phyloP scores from a whole-genome alignment of 2,113 vertebrate species.

The Cinclus cinclus region DNA sequence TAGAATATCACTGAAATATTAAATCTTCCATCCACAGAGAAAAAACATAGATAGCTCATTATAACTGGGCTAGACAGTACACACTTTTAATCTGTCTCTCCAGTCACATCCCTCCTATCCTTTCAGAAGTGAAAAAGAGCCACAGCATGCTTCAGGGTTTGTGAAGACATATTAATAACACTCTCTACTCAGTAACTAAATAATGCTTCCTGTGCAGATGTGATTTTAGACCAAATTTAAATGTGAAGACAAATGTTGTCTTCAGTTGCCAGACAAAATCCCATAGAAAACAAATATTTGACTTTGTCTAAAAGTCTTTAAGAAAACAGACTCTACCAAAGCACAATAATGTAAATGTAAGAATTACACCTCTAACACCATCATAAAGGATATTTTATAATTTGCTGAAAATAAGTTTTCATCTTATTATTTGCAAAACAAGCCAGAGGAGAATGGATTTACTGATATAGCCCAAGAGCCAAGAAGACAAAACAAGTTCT shows the following conservation, averaged over 20 bases:
- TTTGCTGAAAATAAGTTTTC: not conserved
- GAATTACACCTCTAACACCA: not conserved
- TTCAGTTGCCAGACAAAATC: not conserved
- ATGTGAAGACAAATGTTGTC: not conserved
- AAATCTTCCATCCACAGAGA: not conserved
- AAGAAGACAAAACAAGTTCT: not conserved
- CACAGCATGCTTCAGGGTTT: not conserved
- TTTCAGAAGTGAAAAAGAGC: constrained; percentile 27
- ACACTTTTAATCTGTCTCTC: not conserved
- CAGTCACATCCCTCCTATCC: not conserved
- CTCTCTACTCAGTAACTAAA: not conserved
- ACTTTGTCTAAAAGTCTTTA: not conserved
- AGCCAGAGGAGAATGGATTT: not conserved
- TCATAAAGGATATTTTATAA: not conserved
- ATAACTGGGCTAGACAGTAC: not conserved
- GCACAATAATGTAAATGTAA: not conserved
- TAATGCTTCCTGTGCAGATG: not conserved
- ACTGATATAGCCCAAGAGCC: not conserved
- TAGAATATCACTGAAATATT: not conserved
- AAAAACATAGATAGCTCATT: not conserved
- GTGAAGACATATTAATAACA: constrained; percentile 7
- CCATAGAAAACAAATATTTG: not conserved
- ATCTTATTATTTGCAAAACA: not conserved
- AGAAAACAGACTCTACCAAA: not conserved
- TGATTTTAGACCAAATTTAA: constrained; percentile 22